A percentile compares a stretch with the other conserved stretches of the same genome.
phyloP scores from a whole-genome alignment of 2,888 invertebrate species.

The Mimumesa dahlbomi region DNA sequence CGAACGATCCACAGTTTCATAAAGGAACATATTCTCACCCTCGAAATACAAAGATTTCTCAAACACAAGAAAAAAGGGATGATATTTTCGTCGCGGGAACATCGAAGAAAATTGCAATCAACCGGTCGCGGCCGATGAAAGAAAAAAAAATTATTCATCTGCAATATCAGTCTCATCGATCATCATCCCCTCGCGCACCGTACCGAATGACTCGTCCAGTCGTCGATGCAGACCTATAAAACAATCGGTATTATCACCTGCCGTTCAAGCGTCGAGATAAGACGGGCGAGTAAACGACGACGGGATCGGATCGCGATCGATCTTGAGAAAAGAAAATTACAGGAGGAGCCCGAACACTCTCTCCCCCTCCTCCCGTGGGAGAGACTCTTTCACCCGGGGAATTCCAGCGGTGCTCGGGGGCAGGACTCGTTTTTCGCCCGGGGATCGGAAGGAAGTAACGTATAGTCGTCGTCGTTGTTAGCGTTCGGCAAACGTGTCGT shows the following conservation, averaged over 20 bases:
- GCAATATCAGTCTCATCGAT: conserved; percentile 25
- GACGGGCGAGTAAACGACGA: conserved; percentile 4
- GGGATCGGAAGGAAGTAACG: conserved; percentile 58
- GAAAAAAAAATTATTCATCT: no score
- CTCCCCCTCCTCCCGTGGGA: no score
- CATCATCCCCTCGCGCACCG: conserved; percentile 9
- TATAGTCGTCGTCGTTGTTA: conserved; percentile 26
- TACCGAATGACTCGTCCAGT: conserved; percentile 11
- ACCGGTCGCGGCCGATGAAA: no score
- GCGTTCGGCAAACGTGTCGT: conserved; percentile 42
- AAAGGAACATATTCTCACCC: no score
- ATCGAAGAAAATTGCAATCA: no score
- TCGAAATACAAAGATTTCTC: no score
- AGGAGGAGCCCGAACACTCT: conserved; percentile 14
- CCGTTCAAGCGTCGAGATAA: conserved; percentile 31
- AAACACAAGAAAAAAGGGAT: no score
- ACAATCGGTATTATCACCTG: conserved; percentile 43
- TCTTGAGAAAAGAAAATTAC: conserved; percentile 39
- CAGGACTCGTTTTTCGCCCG: not conserved
- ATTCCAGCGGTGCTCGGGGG: conserved; percentile 23
- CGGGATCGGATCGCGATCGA: conserved; percentile 38
- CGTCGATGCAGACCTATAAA: conserved; percentile 17
- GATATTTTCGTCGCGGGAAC: not conserved
- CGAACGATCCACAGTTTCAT: no score
- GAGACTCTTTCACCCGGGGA: conserved; percentile 1